A percentile compares a stretch with the other conserved stretches of the same genome.
Evolutionary conservation across 2,797 vertebrate species (phyloP).

Genomic region (Corythornis leucogaster): DNA sequence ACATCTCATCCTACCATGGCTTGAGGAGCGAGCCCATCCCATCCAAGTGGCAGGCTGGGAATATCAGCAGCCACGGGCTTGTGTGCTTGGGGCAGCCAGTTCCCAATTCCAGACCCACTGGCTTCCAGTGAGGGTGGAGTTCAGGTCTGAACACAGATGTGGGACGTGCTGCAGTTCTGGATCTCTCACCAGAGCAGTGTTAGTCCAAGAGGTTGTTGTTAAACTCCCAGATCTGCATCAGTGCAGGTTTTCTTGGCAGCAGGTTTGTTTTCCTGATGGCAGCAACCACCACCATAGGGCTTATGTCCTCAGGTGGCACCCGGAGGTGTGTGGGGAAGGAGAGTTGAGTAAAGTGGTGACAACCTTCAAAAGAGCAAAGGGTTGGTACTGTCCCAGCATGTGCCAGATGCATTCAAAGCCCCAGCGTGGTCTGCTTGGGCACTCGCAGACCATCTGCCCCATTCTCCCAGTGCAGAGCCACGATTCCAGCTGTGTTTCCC

Average conservation of each 20-base stretch:
- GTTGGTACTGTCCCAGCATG: not conserved
- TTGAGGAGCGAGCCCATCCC: not conserved
- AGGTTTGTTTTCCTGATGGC: not conserved
- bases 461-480: accelerated
- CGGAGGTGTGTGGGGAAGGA: not conserved
- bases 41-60: not conserved
- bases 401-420: not conserved
- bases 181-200: accelerated
- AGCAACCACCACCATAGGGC: not conserved
- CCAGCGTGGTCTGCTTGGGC: not conserved
- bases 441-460: accelerated
- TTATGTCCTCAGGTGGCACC: not conserved
- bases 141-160: not conserved
- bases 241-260: not conserved
- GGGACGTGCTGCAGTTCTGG: accelerated
- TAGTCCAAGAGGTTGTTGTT: not conserved
- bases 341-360: not conserved
- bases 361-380: not conserved
- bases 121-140: not conserved
- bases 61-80: accelerated
- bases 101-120: accelerated
- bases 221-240: not conserved
- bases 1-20: accelerated
- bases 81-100: accelerated
- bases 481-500: not conserved